Base-by-base conservation (phyloP, 1,140 invertebrate genomes). In the Pseudomyrmex concolor region DNA sequence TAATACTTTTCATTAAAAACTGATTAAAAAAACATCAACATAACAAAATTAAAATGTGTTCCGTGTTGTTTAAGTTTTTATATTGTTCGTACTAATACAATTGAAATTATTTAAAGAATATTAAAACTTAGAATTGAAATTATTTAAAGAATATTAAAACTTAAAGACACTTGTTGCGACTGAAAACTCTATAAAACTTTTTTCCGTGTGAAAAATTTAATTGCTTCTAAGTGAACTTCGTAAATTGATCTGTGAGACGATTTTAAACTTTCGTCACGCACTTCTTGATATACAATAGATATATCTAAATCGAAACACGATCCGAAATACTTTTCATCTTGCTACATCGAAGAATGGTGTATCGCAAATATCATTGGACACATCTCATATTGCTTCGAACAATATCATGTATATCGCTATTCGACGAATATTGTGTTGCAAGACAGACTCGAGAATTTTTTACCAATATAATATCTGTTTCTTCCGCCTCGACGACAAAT, bases 351-450 rank as follows among this genome's bases (percentile, higher is more conserved):
- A 55, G 4, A 5, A 4, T 55, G 10, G 34, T 13, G 55, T 55
- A 15, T 13, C 19, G n/a, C 54, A 2, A 77, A 63, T 63, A 63
- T 17, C 51, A 64, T 2, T 74, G 45, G 43, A 73, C 13, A 8
- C 59, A 13, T 59, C 34, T 72, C 25, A 71, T 15, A 9, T 59
- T 34, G 9, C n/a, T 48, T 45, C 13, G 63, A 43, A 66, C 54
- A 9, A 15, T 62, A 62, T 48, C 1, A 4, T 59, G 7, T 72
- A 51, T 51, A 51, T 51, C n/a, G 57, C 17, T 72, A 19, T 50
- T 63, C 15, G 15, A 63, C 59, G 54, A 67, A 67, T 45, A 50
- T 55, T 5, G n/a, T 63, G 59, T 76, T 63, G 62, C n/a, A 45
- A 77, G 66, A 25, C 13, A 57, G 13, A 19, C 51, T 50, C 4